phyloP scores from a whole-genome alignment of 2,888 invertebrate species.

The Hemicrepidius hirtus region DNA sequence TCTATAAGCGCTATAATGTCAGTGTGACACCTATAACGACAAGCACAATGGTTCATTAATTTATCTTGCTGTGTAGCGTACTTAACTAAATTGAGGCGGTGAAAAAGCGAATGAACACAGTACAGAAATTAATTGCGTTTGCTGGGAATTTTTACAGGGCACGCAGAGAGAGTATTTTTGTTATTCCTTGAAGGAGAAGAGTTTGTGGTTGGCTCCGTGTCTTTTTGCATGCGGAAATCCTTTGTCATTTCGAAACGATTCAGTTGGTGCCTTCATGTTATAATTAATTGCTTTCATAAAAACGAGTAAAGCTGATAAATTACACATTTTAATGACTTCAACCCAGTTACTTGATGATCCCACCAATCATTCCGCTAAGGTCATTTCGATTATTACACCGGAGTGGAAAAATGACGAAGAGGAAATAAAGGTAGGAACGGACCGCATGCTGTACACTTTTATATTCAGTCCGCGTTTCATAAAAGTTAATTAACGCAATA shows the following conservation, averaged over 20 bases:
- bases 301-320: constrained; percentile 63
- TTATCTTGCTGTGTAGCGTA: constrained; percentile 41
- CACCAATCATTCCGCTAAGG: constrained; percentile 58
- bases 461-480: constrained; percentile 43
- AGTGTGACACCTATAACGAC: constrained; percentile 29
- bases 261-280: constrained; percentile 48
- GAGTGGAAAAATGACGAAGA: constrained; percentile 12
- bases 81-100: constrained; percentile 41
- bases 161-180: constrained; percentile 32
- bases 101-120: constrained; percentile 40
- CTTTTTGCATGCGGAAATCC: constrained; percentile 44
- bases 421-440: constrained; percentile 23
- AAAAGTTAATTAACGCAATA: constrained; percentile 51
- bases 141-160: constrained; percentile 34
- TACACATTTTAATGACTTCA: constrained; percentile 62
- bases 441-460: constrained; percentile 39
- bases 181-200: constrained; percentile 22
- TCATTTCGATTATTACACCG: constrained; percentile 29
- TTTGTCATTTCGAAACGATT: constrained; percentile 51
- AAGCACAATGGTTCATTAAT: constrained; percentile 42
- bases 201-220: neutral
- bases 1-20: constrained; percentile 25
- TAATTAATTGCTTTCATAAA: constrained; percentile 63
- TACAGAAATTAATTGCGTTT: constrained; percentile 44
- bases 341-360: constrained; percentile 59